Evolutionary conservation across 2,113 vertebrate genomes (phyloP), one percentile per base, ranked within the genome.

Genomic region (Turnix velox): DNA sequence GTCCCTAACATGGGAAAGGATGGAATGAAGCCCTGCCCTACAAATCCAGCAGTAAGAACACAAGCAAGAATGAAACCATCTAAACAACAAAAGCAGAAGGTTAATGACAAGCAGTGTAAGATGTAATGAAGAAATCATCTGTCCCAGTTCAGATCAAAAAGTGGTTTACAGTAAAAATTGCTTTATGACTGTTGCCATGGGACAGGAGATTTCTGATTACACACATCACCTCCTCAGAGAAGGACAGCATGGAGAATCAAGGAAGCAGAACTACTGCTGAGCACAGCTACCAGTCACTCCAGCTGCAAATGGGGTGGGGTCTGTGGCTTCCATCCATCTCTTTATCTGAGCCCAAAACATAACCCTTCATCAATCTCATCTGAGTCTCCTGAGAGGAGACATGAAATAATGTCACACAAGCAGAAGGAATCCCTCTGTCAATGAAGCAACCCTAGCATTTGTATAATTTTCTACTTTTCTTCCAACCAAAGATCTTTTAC

Each of bases 261-360:
- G 35, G 27, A 25, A 84, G 69, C 33, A 20, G 58, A 3, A 16
- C 9, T 30, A 33, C 2, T 52, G 27, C 77, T 69, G 59, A 27
- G 77, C n/a, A 51, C 2, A 0, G n/a, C 11, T 4, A 30, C 15
- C 77, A 39, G 48, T 14, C 75, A 28, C 46, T 24, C 40, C 71
- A 25, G 0, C 0, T 8, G 1, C 4, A 7, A 67, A 30, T 0
- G 0, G 28, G 42, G 20, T 43, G 12, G 54, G 28, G n/a, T n/a
- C 62, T 39, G 35, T 18, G 49, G 2, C 55, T 45, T 73, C 33
- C 42, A 74, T 39, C 6, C 35, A 17, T 2, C 58, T 10, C 4
- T 20, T 52, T n/a, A 57, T 35, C 5, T 1, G 31, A 84, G 69
- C 57, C 78, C 55, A 77, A 33, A 66, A 40, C 14, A 0, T 4